phyloP scores from a whole-genome alignment of 2,113 vertebrate genomes.

The Orycteropus afer region DNA sequence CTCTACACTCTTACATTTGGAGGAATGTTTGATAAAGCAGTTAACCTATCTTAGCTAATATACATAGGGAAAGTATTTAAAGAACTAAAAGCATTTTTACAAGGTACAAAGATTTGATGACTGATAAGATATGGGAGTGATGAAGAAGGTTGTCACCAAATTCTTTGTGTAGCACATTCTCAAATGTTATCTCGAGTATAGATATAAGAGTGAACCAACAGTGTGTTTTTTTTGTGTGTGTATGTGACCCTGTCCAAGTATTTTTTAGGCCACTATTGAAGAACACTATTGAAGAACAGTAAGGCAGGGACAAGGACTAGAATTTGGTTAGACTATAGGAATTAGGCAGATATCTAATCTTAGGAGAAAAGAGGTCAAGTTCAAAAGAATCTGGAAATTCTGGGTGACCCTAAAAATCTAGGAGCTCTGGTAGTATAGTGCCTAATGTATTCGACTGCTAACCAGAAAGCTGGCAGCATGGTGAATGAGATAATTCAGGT shows the following conservation, averaged over 20 bases:
- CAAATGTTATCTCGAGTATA: constrained; percentile 34
- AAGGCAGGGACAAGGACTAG: not conserved
- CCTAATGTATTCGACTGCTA: no score
- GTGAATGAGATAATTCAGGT: not conserved
- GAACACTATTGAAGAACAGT: not conserved
- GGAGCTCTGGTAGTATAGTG: no score
- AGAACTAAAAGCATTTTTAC: constrained; percentile 67
- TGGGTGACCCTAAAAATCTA: not conserved
- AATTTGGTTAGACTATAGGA: constrained; percentile 15
- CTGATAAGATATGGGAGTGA: constrained; percentile 31
- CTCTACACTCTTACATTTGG: not conserved
- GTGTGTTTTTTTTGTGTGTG: not conserved
- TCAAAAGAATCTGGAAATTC: not conserved
- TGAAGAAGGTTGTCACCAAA: constrained; percentile 52
- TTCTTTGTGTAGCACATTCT: constrained; percentile 13
- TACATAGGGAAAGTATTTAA: constrained; percentile 5
- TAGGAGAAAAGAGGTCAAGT: constrained; percentile 3
- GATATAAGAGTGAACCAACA: constrained; percentile 15
- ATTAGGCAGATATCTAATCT: not conserved
- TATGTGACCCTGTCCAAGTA: not conserved
- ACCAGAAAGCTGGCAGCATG: no score
- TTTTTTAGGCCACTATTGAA: not conserved
- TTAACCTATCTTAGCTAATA: not conserved
- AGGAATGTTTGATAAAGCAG: not conserved
- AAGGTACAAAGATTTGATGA: constrained; percentile 15